Conservation (phyloP, 2,113 vertebrate genomes). For the Cervus canadensis region DNA sequence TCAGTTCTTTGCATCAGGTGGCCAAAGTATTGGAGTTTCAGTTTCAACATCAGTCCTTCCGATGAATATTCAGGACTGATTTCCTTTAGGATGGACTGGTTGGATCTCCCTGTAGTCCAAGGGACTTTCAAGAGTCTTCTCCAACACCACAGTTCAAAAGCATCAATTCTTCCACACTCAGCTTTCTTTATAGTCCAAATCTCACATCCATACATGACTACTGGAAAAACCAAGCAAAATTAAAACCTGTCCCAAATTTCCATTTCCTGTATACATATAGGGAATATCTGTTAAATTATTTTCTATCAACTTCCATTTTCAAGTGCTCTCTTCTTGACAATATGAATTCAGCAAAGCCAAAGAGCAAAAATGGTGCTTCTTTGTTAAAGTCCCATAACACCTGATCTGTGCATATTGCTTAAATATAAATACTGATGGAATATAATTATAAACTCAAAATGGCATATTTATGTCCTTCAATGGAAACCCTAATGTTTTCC, state of each 20-base stretch:
- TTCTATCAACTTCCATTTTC: not conserved
- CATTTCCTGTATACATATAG: not conserved
- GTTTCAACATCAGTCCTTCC: not conserved
- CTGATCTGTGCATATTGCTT: not conserved
- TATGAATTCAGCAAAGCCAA: not conserved
- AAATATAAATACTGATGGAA: not conserved
- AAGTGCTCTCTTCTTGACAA: not conserved
- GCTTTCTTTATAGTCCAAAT: not conserved
- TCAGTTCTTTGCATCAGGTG: not conserved
- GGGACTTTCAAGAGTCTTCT: not conserved
- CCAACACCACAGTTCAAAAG: not conserved
- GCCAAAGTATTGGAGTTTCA: not conserved
- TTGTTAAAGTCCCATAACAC: not conserved
- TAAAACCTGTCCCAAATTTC: not conserved
- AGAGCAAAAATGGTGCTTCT: not conserved
- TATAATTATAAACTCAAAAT: not conserved
- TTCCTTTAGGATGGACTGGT: not conserved
- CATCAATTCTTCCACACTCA: not conserved
- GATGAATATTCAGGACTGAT: not conserved
- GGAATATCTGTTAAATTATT: not conserved
- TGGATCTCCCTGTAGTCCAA: not conserved
- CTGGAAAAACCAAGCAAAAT: not conserved
- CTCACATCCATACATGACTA: not conserved
- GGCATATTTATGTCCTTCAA: not conserved
- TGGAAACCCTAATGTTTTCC: not conserved